Percentiles rank a stretch among this genome's conserved stretches.
phyloP scores from a whole-genome alignment of 2,113 vertebrate species.

The Corydoras sp. region DNA sequence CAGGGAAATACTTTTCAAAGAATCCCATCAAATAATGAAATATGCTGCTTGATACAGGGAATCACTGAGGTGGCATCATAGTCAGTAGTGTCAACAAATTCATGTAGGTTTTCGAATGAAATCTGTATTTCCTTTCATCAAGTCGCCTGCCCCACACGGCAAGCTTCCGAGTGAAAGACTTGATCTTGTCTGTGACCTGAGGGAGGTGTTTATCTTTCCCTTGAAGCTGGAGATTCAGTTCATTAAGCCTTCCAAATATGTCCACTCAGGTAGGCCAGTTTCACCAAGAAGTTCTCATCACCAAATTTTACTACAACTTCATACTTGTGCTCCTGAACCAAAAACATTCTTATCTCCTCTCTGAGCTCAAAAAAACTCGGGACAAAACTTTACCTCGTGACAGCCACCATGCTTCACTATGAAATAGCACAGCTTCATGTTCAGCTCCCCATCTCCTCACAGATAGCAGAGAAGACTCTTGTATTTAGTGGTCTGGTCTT shows the following conservation, averaged over 20 bases:
- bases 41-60: too few relatives aligned
- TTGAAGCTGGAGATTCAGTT: slow-evolving; percentile 31
- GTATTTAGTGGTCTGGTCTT: too few relatives aligned
- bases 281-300: slow-evolving; percentile 21
- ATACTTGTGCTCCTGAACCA: too few relatives aligned
- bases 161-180: slow-evolving; percentile 18
- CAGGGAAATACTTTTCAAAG: neutral
- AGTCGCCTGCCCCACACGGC: slow-evolving; percentile 22
- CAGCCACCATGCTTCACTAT: too few relatives aligned
- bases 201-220: slow-evolving; percentile 22
- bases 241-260: too few relatives aligned
- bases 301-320: neutral
- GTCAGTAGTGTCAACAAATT: slow-evolving; percentile 5
- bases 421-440: too few relatives aligned
- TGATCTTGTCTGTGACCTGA: slow-evolving; percentile 28
- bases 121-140: slow-evolving; percentile 2
- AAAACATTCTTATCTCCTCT: too few relatives aligned
- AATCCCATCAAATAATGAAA: too few relatives aligned
- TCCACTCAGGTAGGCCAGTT: slow-evolving; percentile 33
- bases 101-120: slow-evolving; percentile 9
- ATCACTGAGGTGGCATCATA: neutral
- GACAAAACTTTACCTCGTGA: too few relatives aligned
- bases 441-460: too few relatives aligned
- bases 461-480: too few relatives aligned
- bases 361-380: too few relatives aligned